A percentile compares a stretch with the other conserved stretches of the same genome.
These are phyloP conservation scores for Chrysolina haemoptera DNA, from an alignment of 2,888 invertebrate species.

Conservation along the genomic window DNA sequence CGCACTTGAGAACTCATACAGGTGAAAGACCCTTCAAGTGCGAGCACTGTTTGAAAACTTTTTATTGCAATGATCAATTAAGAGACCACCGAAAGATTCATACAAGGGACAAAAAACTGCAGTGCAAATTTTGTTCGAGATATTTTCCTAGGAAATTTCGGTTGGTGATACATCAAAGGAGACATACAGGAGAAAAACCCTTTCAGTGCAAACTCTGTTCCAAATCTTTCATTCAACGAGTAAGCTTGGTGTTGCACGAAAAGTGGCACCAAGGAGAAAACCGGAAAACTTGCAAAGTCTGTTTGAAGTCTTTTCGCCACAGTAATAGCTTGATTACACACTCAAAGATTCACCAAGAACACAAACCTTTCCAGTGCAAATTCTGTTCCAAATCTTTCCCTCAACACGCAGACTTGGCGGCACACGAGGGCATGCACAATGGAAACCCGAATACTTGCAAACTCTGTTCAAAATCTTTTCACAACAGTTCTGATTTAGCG, in stretches of 20 bases:
- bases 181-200: background rate
- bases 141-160: background rate
- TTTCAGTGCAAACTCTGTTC: background rate
- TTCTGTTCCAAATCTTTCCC: background rate
- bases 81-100: background rate
- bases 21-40: constrained; percentile 1
- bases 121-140: background rate
- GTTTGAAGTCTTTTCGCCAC: background rate
- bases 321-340: background rate
- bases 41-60: background rate
- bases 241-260: too few species aligned
- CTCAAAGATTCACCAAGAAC: background rate
- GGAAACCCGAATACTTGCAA: background rate
- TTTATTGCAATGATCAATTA: background rate
- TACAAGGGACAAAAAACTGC: background rate
- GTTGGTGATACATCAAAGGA: background rate
- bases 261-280: too few species aligned
- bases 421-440: background rate
- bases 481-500: background rate
- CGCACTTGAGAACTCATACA: background rate
- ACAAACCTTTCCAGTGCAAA: background rate
- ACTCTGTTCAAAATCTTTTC: background rate
- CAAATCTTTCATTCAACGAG: background rate
- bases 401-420: background rate
- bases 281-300: background rate